Conservation (phyloP, 2,113 vertebrate genomes). For the Calonectris borealis region DNA sequence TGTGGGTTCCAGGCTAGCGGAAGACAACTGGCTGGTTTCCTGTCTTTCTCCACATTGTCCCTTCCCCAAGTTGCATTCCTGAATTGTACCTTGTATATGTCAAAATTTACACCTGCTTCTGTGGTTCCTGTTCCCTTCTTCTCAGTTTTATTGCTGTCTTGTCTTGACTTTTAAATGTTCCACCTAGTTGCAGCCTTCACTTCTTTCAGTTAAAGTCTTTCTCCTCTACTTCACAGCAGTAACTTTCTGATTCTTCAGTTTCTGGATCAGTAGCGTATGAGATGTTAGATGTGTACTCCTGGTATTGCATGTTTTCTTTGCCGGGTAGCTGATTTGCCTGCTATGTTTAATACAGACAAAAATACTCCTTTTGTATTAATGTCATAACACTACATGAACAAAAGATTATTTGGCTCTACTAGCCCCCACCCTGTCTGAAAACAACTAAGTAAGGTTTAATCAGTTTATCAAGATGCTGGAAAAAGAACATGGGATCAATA, state of each 20-base stretch:
- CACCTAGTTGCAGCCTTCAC: neutral
- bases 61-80: neutral
- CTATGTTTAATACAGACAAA: neutral
- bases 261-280: neutral
- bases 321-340: neutral
- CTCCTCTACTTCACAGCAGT: neutral
- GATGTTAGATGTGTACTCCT: neutral
- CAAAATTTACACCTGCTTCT: neutral
- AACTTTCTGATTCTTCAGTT: neutral
- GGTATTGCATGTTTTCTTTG: neutral
- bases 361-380: neutral
- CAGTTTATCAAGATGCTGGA: neutral
- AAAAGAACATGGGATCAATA: neutral
- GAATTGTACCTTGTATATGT: neutral
- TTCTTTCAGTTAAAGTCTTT: neutral
- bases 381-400: neutral
- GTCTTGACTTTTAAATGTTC: neutral
- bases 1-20: neutral
- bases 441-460: neutral
- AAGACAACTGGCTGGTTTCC: neutral
- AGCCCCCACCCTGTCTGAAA: neutral
- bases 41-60: neutral
- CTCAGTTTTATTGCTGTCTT: neutral
- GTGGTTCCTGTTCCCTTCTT: neutral
- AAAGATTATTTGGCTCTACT: neutral